phyloP scores from a whole-genome alignment of 2,888 invertebrate species.

The Seira ritae region DNA sequence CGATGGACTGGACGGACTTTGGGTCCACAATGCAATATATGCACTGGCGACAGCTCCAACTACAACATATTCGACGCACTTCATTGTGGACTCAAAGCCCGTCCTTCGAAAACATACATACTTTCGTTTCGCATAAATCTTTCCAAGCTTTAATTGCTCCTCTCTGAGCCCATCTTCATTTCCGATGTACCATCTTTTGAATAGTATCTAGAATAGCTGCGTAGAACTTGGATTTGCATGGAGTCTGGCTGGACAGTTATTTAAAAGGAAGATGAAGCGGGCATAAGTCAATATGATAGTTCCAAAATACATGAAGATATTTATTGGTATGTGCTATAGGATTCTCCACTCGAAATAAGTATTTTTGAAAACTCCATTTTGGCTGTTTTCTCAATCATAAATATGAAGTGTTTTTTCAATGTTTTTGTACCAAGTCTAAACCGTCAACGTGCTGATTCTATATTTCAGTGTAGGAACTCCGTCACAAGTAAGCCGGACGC shows the following conservation, averaged over 20 bases:
- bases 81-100: slow-evolving; percentile 32
- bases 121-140: not conserved
- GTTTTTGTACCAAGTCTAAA: not conserved
- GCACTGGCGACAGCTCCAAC: too few relatives aligned
- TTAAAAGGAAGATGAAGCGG: too few relatives aligned
- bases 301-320: too few relatives aligned
- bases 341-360: not conserved
- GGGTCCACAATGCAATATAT: not conserved
- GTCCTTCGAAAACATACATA: not conserved
- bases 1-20: not conserved
- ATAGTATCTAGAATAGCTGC: too few relatives aligned
- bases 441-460: not conserved
- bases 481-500: not conserved
- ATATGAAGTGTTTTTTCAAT: not conserved
- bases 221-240: too few relatives aligned
- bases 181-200: too few relatives aligned
- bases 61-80: not conserved
- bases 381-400: not conserved
- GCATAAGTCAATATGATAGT: too few relatives aligned
- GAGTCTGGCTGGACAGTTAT: too few relatives aligned
- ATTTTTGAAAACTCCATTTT: not conserved
- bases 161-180: too few relatives aligned
- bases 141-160: too few relatives aligned
- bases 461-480: not conserved
- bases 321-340: too few relatives aligned